Evolutionary conservation across 2,113 vertebrate genomes (phyloP), one percentile per base, ranked within the genome.

Genomic region (Xerus inauris): DNA sequence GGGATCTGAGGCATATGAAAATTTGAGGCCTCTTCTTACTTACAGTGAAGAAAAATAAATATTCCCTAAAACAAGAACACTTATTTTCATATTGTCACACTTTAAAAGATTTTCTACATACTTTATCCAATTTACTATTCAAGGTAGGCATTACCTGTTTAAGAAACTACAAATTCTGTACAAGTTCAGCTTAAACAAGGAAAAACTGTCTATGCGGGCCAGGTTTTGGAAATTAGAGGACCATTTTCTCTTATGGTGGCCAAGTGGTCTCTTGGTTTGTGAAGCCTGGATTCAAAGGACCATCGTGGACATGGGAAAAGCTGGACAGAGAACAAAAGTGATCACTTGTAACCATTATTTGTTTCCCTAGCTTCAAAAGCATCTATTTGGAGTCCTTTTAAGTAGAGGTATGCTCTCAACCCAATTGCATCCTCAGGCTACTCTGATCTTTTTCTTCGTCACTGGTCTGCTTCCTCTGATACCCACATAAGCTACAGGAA

Each of bases 81-180:
- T 76, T 84, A 42, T 40, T 72, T 95, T 96, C 1, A 8, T 49
- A 42, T 17, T 76, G n/a, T 76, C 49, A 83, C 12, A 79, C 32
- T 76, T 85, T 93, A 87, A 94, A 93, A 73, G 49, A 30, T 24
- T 75, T 79, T 72, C 47, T 84, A 75, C 17, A n/a, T 76, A 89
- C 17, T 89, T 64, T 62, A 54, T 90, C 24, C n/a, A 85, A 83
- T 65, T 92, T 89, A 93, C 26, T 95, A 64, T 12, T 5, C 26
- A 87, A 92, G 26, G 12, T 80, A 87, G 51, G 49, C 7, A 40
- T 89, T 93, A 86, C 17, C 7, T 77, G 86, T 32, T 32, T 65
- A 86, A 86, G 67, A 77, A 54, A 57, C 49, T 82, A 89, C 87
- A 65, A 94, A 5, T 8, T 69, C 30, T 57, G 6, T 57, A 81